Evolutionary conservation across 2,797 vertebrate genomes (phyloP), one percentile per base, ranked within the genome.

Genomic region (Odontamblyopus lacepedii): DNA sequence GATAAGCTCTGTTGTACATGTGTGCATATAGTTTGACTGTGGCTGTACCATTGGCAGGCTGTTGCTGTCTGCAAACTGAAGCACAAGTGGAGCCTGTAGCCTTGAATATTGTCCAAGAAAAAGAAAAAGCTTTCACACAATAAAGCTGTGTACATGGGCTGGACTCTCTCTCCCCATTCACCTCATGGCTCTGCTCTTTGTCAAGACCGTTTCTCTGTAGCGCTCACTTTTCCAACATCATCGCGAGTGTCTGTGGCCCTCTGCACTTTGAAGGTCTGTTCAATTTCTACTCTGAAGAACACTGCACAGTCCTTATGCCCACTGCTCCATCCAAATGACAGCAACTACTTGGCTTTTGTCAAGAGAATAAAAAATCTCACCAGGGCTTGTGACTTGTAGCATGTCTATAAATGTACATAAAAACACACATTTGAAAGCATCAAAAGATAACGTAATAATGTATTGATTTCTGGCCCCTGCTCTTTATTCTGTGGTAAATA

Each of bases 151-250:
- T 66, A 70, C 67, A 80, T 29, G 74, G 75, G 62, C 70, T 75
- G 76, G 72, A 71, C 82, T 78, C 76, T 88, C 85, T 72, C 73
- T 78, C 44, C 48, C 74, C 70, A 80, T 83, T 88, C 85, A 86
- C 74, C 73, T 78, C 70, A 56, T 75, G 71, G 83, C 81, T 87
- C 92, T 93, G 90, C 84, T 88, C 83, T 90, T 90, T 87, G 86
- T 91, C 92, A 83, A 57, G 4, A 71, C 66, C 74, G 63, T 88
- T 87, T 88, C 82, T 60, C 75, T 65, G 75, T 76, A 57, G 6
- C 79, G 82, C 78, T 87, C 64, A 69, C 70, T 87, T 73, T 81
- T 48, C 38, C 63, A 80, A 85, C 85, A 82, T 82, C 86, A 83
- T 80, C 76, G 76, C 75, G 78, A 70, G 77, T 78, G 63, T 75